These are phyloP conservation scores for Muntiacus muntjak DNA, from an alignment of 2,113 vertebrate genomes.

Conservation along the genomic window DNA sequence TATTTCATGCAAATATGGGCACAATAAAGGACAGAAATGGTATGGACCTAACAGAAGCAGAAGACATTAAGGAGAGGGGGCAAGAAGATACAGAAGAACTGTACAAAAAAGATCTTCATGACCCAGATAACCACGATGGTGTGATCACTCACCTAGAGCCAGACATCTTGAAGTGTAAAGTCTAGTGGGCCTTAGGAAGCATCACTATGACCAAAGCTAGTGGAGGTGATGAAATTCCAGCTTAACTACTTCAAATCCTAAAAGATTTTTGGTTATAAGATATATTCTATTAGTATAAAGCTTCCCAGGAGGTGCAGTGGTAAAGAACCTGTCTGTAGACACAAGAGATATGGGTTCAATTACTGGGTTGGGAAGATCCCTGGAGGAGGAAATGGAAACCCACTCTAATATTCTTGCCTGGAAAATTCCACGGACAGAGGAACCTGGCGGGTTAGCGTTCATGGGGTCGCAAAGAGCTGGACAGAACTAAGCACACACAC, in stretches of 20 bases:
- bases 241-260: background rate
- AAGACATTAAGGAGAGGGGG: background rate
- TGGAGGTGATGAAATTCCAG: background rate
- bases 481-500: background rate
- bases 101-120: background rate
- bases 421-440: background rate
- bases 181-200: background rate
- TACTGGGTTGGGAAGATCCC: background rate
- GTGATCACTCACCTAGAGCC: background rate
- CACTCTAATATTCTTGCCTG: background rate
- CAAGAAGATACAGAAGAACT: background rate
- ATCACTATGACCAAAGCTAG: background rate
- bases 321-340: background rate
- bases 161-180: background rate
- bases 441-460: background rate
- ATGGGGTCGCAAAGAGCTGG: background rate
- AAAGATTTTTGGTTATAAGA: background rate
- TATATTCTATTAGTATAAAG: background rate
- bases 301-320: background rate
- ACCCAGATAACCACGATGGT: background rate
- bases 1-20: background rate
- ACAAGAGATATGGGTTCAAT: background rate
- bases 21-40: background rate
- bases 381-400: background rate
- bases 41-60: background rate